Percentiles rank a stretch among this genome's conserved stretches.
These are phyloP conservation scores for Nannoperca australis DNA, from an alignment of 2,797 vertebrate genomes.

Conservation along the genomic window DNA sequence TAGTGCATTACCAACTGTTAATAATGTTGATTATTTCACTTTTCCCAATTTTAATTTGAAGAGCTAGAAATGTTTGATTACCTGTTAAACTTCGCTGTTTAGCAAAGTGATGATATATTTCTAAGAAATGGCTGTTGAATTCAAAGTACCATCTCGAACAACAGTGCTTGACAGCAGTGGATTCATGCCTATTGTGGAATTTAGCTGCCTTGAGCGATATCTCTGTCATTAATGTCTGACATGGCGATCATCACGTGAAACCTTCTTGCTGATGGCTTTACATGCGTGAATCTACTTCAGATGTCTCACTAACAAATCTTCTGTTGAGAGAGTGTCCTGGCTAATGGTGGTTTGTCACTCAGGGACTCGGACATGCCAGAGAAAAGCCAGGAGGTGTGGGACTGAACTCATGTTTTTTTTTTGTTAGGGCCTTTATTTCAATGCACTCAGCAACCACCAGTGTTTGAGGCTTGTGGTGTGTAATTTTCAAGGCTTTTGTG, in stretches of 20 bases:
- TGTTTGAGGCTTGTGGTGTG: conserved; percentile 13
- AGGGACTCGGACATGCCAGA: conserved; percentile 6
- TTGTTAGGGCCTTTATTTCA: conserved; percentile 50
- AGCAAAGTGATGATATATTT: not conserved
- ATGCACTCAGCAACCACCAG: conserved; percentile 19
- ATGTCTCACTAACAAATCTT: conserved; percentile 22
- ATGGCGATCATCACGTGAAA: not conserved
- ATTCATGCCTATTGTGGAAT: not conserved
- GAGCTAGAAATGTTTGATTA: not conserved
- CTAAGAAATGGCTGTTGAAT: not conserved
- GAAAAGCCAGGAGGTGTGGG: conserved; percentile 17
- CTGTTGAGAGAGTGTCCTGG: conserved; percentile 23
- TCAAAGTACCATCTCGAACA: conserved; percentile 3
- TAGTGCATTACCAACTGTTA: not conserved
- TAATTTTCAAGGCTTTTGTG: conserved; percentile 50
- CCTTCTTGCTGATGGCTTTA: conserved; percentile 4
- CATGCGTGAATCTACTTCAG: conserved; percentile 15
- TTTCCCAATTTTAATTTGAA: not conserved
- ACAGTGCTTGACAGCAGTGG: not conserved
- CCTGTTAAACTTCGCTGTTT: not conserved
- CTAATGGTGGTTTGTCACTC: conserved; percentile 30
- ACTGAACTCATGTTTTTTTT: conserved; percentile 23
- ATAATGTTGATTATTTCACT: not conserved
- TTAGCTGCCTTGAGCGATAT: conserved; percentile 3
- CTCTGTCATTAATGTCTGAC: conserved; percentile 2